Percentiles rank a stretch among this genome's conserved stretches.
These are phyloP conservation scores for Parazoanthus atlanticus DNA, from an alignment of 92 coral and sea anemone species.

Conservation along the genomic window DNA sequence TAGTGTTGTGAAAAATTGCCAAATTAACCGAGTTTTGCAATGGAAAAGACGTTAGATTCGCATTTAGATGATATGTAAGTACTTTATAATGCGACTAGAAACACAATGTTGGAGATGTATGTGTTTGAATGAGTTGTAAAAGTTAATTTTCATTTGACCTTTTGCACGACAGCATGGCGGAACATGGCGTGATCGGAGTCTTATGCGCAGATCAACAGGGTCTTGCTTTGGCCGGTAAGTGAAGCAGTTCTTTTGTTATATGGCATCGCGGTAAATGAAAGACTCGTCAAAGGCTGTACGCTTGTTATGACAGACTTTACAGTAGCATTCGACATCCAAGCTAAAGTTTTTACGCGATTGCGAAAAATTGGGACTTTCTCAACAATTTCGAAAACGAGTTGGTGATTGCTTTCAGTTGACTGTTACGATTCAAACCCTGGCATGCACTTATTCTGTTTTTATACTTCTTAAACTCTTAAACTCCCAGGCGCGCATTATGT, in stretches of 20 bases:
- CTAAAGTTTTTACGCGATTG: no score
- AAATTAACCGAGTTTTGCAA: not conserved
- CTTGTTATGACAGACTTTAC: not conserved
- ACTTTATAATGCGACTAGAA: not conserved
- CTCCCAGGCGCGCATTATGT: no score
- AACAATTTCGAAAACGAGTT: no score
- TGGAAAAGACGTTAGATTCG: constrained; percentile 79
- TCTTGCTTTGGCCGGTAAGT: constrained; percentile 78
- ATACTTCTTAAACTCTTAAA: no score
- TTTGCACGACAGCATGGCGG: constrained; percentile 70
- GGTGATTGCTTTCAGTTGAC: no score
- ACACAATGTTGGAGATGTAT: not conserved
- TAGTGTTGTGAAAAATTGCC: not conserved
- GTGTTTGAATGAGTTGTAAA: not conserved
- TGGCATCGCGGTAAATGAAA: not conserved
- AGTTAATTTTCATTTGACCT: not conserved
- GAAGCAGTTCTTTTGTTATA: not conserved
- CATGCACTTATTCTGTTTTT: no score
- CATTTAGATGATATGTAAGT: constrained; percentile 84
- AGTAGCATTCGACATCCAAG: no score
- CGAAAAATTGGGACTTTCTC: no score
- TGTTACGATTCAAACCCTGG: no score
- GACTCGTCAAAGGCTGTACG: not conserved
- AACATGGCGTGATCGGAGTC: constrained; percentile 95
- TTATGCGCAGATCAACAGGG: constrained; percentile 93